These are phyloP conservation scores for Chaetodon trifasciatus DNA, from an alignment of 2,797 vertebrate genomes.

Conservation along the genomic window DNA sequence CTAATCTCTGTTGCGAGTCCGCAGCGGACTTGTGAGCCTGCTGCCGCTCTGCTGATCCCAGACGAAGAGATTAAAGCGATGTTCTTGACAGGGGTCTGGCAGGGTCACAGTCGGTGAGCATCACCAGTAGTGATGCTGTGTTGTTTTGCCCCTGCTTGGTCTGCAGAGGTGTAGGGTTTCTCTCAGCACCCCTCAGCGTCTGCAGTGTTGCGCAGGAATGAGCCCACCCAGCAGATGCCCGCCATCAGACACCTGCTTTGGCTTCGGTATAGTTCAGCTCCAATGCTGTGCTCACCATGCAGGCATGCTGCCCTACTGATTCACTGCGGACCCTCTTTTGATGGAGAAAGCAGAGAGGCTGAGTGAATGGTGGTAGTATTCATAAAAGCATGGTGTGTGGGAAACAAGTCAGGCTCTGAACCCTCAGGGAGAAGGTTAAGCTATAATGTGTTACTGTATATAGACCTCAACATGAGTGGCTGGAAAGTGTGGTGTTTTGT, in stretches of 20 bases:
- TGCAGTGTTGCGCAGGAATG: conserved; percentile 57
- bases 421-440: conserved; percentile 29
- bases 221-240: conserved; percentile 71
- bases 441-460: conserved; percentile 28
- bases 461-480: conserved; percentile 27
- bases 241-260: conserved; percentile 69
- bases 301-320: conserved; percentile 43
- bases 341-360: conserved; percentile 42
- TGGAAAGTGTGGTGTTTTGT: conserved; percentile 15
- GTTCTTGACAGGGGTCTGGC: conserved; percentile 39
- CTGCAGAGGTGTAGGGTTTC: conserved; percentile 71
- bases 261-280: conserved; percentile 28
- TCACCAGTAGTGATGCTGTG: conserved; percentile 49
- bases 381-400: conserved; percentile 25
- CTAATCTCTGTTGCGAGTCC: conserved; percentile 57
- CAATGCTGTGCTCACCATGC: conserved; percentile 27
- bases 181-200: conserved; percentile 24
- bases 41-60: conserved; percentile 50
- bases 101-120: conserved; percentile 47
- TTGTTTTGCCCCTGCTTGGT: conserved; percentile 38
- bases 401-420: conserved; percentile 24
- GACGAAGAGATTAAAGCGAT: conserved; percentile 67
- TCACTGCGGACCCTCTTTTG: conserved; percentile 9
- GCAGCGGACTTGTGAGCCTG: conserved; percentile 35
- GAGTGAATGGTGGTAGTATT: not conserved